Percentiles rank a stretch among this genome's conserved stretches.
phyloP scores from a whole-genome alignment of 1,140 invertebrate genomes.

The Drosophila setifemur region DNA sequence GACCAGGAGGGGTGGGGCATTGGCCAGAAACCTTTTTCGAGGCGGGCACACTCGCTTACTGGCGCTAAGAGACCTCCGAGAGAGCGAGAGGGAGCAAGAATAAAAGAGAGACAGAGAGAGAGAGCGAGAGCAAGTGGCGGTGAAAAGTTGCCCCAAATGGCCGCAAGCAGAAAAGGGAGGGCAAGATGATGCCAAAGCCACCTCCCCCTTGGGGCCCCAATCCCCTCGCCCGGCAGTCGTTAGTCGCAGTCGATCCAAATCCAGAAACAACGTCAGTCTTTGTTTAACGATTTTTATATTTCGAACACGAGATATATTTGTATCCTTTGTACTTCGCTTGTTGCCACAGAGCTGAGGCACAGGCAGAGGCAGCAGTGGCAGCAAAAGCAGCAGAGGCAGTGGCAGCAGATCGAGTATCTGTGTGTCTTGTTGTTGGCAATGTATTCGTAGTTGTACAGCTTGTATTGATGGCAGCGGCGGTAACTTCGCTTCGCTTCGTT shows the following conservation, averaged over 20 bases:
- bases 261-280: conserved; percentile 78
- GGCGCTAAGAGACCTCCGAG: conserved; percentile 52
- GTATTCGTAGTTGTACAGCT: conserved; percentile 47
- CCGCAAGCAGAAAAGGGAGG: conserved; percentile 59
- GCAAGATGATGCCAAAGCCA: conserved; percentile 51
- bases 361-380: conserved; percentile 23
- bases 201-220: background rate
- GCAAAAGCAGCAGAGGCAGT: conserved; percentile 16
- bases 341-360: conserved; percentile 44
- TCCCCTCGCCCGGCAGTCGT: conserved; percentile 20
- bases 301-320: conserved; percentile 81
- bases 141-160: conserved; percentile 43
- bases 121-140: conserved; percentile 1
- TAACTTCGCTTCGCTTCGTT: conserved; percentile 47
- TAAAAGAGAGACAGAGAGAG: background rate
- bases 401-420: conserved; percentile 25
- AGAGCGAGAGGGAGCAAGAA: background rate
- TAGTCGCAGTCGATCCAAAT: conserved; percentile 67
- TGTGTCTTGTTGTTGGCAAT: conserved; percentile 25
- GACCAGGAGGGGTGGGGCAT: background rate
- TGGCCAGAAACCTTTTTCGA: conserved; percentile 44
- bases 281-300: conserved; percentile 81
- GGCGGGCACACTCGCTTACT: conserved; percentile 56
- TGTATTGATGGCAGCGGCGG: conserved; percentile 48
- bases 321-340: conserved; percentile 78